Conservation (phyloP, 2,113 vertebrate species). For the Gobiocypris rarus region DNA sequence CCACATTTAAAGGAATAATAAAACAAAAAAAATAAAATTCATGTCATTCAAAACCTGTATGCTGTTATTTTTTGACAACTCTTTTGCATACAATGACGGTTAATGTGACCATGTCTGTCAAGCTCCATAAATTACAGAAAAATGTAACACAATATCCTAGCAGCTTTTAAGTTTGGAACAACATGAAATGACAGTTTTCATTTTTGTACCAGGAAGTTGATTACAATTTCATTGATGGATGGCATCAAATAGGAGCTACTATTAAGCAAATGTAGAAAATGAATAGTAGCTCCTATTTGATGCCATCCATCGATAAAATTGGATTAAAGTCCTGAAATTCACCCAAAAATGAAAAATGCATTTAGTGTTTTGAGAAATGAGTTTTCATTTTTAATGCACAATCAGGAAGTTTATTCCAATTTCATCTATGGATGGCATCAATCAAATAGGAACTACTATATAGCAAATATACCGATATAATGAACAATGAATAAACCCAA, state of each 20-base stretch:
- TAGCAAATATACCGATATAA: background rate
- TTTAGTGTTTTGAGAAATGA: too few species aligned
- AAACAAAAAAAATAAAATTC: background rate
- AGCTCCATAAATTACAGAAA: background rate
- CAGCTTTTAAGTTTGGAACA: too few species aligned
- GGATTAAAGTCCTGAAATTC: too few species aligned
- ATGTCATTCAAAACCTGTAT: background rate
- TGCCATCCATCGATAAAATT: too few species aligned
- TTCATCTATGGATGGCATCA: background rate
- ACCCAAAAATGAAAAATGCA: too few species aligned
- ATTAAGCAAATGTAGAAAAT: background rate
- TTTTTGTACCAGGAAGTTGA: background rate
- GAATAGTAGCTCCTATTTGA: too few species aligned
- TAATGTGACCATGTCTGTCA: background rate
- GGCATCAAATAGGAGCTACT: background rate
- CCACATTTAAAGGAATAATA: background rate
- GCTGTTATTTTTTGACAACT: background rate
- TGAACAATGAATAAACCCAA: background rate
- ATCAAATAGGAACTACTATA: background rate
- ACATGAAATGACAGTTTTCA: background rate
- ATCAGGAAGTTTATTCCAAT: background rate
- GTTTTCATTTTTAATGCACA: background rate
- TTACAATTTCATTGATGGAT: background rate
- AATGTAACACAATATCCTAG: too few species aligned
- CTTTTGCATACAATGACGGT: background rate